phyloP scores from a whole-genome alignment of 2,113 vertebrate genomes.

The Toxostoma redivivum region DNA sequence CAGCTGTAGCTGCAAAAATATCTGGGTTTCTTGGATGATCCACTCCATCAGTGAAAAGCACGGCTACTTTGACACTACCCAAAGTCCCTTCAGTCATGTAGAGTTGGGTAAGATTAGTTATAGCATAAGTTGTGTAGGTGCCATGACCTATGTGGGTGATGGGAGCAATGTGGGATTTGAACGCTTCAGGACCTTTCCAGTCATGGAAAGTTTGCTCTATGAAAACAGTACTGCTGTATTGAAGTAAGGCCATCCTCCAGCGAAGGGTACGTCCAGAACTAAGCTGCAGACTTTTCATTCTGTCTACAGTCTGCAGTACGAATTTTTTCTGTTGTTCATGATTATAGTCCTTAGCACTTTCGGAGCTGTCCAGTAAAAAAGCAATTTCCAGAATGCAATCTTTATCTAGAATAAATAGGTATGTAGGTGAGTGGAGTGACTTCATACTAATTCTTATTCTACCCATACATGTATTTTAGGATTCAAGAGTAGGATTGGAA shows the following conservation, averaged over 20 bases:
- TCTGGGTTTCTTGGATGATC: constrained; percentile 90
- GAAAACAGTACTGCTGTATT: constrained; percentile 89
- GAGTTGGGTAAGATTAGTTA: constrained; percentile 89
- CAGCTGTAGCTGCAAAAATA: constrained; percentile 85
- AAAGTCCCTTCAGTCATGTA: constrained; percentile 80
- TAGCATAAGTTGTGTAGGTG: constrained; percentile 89
- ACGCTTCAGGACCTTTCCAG: constrained; percentile 83
- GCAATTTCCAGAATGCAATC: constrained; percentile 86
- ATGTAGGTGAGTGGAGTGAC: not conserved
- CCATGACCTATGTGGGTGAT: constrained; percentile 87
- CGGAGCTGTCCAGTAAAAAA: constrained; percentile 90
- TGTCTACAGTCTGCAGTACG: constrained; percentile 79
- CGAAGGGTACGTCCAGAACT: constrained; percentile 75
- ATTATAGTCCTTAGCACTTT: constrained; percentile 83
- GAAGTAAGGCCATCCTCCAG: constrained; percentile 83
- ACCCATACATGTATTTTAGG: not conserved
- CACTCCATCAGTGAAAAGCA: constrained; percentile 85
- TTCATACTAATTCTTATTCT: not conserved
- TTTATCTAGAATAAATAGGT: constrained; percentile 72
- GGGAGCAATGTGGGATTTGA: constrained; percentile 77
- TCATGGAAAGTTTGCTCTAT: constrained; percentile 85
- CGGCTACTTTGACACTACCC: constrained; percentile 75
- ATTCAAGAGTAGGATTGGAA: not conserved
- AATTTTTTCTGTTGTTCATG: constrained; percentile 87
- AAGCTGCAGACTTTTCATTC: constrained; percentile 76